These are phyloP conservation scores for Blennius ocellaris DNA, from an alignment of 2,113 vertebrate genomes.

Conservation along the genomic window DNA sequence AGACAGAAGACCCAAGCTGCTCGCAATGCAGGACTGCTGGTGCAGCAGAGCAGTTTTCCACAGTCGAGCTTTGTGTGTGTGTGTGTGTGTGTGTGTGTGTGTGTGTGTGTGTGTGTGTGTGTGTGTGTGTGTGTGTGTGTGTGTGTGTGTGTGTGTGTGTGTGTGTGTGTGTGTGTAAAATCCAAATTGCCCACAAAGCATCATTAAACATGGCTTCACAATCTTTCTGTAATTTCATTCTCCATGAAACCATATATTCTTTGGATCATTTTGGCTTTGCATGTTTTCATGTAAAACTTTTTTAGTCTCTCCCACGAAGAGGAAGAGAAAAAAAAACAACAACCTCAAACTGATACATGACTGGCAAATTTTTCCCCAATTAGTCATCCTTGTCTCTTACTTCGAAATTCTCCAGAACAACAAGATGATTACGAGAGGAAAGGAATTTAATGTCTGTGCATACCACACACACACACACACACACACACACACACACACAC, in stretches of 20 bases:
- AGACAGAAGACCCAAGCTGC: conserved; percentile 8
- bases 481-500: background rate
- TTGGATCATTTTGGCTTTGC: no score
- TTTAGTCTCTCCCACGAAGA: no score
- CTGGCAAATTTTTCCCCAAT: background rate
- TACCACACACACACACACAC: no score
- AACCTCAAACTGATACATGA: no score
- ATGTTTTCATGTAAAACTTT: no score
- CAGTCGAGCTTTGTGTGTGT: conserved; percentile 48
- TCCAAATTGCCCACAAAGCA: background rate
- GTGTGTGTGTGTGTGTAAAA: background rate
- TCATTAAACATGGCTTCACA: conserved; percentile 23
- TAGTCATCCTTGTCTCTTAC: background rate
- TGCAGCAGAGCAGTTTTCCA: conserved; percentile 27
- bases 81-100: no score
- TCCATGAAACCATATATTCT: no score
- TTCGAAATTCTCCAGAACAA: no score
- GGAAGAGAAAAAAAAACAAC: conserved; percentile 3
- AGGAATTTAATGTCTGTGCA: no score
- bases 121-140: no score
- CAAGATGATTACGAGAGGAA: no score
- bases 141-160: background rate
- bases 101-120: no score
- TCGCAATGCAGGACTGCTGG: background rate
- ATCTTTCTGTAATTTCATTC: background rate